These are phyloP conservation scores for Crenichthys baileyi DNA, from an alignment of 2,797 vertebrate species.

Conservation along the genomic window DNA sequence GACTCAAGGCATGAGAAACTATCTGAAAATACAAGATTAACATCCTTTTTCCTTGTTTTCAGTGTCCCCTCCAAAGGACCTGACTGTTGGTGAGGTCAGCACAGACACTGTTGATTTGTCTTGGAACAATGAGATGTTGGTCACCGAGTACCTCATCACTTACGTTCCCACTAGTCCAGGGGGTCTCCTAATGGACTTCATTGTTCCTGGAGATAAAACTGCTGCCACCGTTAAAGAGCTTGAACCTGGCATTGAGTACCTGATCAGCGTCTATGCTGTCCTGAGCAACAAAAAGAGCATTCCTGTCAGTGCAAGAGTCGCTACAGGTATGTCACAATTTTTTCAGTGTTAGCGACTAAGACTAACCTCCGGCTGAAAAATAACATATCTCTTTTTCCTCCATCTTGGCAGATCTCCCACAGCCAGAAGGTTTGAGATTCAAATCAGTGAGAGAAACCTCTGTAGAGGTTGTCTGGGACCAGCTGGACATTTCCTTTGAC, in stretches of 20 bases:
- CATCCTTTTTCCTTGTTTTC: constrained; percentile 19
- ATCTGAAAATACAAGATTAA: constrained; percentile 28
- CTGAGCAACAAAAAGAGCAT: constrained; percentile 91
- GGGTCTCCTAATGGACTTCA: constrained; percentile 87
- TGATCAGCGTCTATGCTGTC: constrained; percentile 91
- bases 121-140: constrained; percentile 91
- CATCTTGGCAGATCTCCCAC: constrained; percentile 84
- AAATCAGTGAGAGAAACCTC: constrained; percentile 92
- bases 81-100: constrained; percentile 85
- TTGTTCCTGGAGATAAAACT: constrained; percentile 86
- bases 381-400: constrained; percentile 21
- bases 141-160: constrained; percentile 88
- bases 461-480: constrained; percentile 93
- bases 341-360: not conserved
- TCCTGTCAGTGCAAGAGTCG: constrained; percentile 90
- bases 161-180: constrained; percentile 87
- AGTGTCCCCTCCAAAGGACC: constrained; percentile 93
- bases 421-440: constrained; percentile 91
- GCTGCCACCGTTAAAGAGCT: constrained; percentile 86
- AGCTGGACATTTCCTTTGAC: constrained; percentile 89
- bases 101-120: constrained; percentile 87
- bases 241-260: constrained; percentile 94
- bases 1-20: constrained; percentile 32
- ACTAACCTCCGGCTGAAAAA: not conserved
- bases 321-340: constrained; percentile 82